These are phyloP conservation scores for Megaleporinus macrocephalus DNA, from an alignment of 2,113 vertebrate species.

Conservation along the genomic window DNA sequence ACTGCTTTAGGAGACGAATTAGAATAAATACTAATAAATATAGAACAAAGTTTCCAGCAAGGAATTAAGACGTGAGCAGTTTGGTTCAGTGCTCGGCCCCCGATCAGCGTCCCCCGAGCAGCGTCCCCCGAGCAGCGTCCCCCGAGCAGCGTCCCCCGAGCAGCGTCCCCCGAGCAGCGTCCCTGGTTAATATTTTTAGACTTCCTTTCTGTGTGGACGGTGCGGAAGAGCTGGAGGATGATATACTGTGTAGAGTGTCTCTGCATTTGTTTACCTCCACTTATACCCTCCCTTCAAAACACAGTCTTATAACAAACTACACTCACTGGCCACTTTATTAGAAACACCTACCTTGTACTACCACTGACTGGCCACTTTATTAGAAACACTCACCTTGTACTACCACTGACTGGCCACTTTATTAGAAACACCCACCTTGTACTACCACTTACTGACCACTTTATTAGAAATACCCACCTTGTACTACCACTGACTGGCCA, in stretches of 20 bases:
- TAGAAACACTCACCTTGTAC: not conserved
- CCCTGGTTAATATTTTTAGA: too few species aligned
- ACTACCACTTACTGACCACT: not conserved
- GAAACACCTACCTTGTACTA: not conserved
- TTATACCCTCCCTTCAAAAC: not conserved
- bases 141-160: not conserved
- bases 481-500: not conserved
- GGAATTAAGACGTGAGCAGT: not conserved
- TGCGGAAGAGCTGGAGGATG: too few species aligned
- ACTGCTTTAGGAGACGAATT: constrained; percentile 68
- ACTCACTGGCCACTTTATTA: constrained; percentile 1
- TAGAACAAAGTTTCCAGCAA: not conserved
- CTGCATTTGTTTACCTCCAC: not conserved
- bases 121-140: not conserved
- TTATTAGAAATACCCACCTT: not conserved
- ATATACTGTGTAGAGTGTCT: too few species aligned
- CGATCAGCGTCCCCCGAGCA: not conserved
- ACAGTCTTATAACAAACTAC: not conserved
- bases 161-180: not conserved
- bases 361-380: not conserved
- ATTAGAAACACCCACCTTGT: not conserved
- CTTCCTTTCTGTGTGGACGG: too few species aligned
- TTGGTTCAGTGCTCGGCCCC: not conserved
- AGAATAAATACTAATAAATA: constrained; percentile 64
- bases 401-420: not conserved